Percentiles rank a stretch among this genome's conserved stretches.
phyloP scores from a whole-genome alignment of 2,888 invertebrate genomes.

The Podotricha telesiphe region DNA sequence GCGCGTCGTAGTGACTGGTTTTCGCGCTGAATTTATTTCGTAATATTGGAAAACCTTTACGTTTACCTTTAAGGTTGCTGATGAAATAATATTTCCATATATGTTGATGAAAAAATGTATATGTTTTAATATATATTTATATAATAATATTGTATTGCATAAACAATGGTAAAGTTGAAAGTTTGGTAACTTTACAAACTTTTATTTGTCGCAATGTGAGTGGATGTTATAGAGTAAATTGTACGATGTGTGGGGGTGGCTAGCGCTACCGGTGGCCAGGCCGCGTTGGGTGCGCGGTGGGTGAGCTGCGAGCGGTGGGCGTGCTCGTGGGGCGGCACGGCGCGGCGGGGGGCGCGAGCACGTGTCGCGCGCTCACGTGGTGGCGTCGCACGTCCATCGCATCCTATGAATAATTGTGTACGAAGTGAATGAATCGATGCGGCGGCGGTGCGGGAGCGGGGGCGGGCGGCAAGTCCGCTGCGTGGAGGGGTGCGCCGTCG shows the following conservation, averaged over 20 bases:
- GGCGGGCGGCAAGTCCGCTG: slow-evolving; percentile 61
- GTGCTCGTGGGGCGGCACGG: slow-evolving; percentile 53
- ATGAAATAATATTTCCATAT: neutral
- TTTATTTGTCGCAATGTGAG: slow-evolving; percentile 20
- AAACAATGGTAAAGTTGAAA: neutral
- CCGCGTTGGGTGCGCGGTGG: slow-evolving; percentile 40
- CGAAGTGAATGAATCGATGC: slow-evolving; percentile 83
- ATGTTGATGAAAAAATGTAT: neutral
- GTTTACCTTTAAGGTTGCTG: slow-evolving; percentile 12
- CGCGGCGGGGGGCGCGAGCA: slow-evolving; percentile 65
- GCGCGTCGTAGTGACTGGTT: slow-evolving; percentile 30
- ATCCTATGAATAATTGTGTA: slow-evolving; percentile 82
- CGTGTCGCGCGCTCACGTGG: slow-evolving; percentile 81
- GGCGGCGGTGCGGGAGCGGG: slow-evolving; percentile 59
- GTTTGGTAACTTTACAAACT: slow-evolving; percentile 13
- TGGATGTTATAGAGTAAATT: slow-evolving; percentile 23
- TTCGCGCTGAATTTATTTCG: slow-evolving; percentile 22
- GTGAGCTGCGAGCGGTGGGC: slow-evolving; percentile 58
- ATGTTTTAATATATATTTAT: neutral
- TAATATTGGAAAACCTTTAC: slow-evolving; percentile 13
- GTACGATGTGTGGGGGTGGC: slow-evolving; percentile 34
- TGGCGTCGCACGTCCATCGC: slow-evolving; percentile 71
- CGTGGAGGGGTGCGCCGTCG: slow-evolving; percentile 70
- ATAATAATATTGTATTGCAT: too few species aligned
- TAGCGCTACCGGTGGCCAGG: slow-evolving; percentile 16